Evolutionary conservation across 92 coral and sea anemone genomes (phyloP), one percentile per base, ranked within the genome.

Genomic region (Siderastrea siderea): DNA sequence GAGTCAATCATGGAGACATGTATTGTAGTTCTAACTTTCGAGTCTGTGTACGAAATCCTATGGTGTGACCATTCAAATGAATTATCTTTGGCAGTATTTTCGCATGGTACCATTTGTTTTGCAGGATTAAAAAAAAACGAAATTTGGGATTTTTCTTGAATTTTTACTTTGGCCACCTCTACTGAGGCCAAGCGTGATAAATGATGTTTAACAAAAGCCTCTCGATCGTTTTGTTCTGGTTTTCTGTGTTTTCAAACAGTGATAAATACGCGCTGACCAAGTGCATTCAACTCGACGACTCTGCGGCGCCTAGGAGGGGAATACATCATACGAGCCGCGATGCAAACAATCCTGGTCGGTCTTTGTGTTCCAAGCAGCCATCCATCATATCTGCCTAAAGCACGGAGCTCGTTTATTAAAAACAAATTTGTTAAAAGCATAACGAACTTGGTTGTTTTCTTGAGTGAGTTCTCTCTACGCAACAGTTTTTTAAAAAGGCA

Each of bases 361-460:
- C 83, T 76, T 90, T 78, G 87, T 74, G 61, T 61, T 50, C 57
- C 68, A 86, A 45, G 52, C 81, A 80, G 75, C 65, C 86, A 81
- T 81, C 90, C 83, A 90, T 90, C 93, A 86, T 54, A 87, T 75
- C 44, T 85, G 84, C 72, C 75, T 14, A 70, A 68, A 84, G 74
- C 38, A 74, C 38, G 47, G 87, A 51, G 80, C 69, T 19, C 2
- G 71, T 48, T 83, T 70, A 72, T 72, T 71, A 71, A 48, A 81
- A 82, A 55, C 78, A 71, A 82, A 26, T 78, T 65, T 66, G 74
- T 13, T 66, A 48, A 81, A 57, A 14, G 5, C 65, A 67, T 16
- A 14, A 38, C 7, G 43, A 67, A 53, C 52, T 9, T 11, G 67
- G 76, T 44, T 53, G 17, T 68, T 15, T 68, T 5, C 9, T 53